Evolutionary conservation across 1,140 invertebrate genomes (phyloP), one percentile per base, ranked within the genome.

Genomic region (Araneus ventricosus): DNA sequence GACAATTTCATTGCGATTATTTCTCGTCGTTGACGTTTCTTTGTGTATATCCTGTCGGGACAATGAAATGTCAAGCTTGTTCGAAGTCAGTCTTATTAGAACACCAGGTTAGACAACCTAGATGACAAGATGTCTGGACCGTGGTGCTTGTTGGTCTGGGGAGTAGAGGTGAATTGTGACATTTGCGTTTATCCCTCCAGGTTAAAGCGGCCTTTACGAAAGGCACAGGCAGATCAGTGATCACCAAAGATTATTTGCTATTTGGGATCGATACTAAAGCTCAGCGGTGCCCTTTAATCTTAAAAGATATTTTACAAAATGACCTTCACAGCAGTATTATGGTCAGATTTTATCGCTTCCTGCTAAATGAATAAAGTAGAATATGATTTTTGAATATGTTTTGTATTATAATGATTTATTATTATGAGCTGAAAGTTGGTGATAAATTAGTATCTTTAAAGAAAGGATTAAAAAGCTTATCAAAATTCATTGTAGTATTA

Each of bases 1-100:
- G 70, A 75, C 70, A 75, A 75, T 75, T 75, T 75, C 70, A 75
- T 75, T 75, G 70, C 70, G 70, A 75, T 75, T 75, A 75, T 75
- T 75, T 30, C 20, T 30, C 70, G 4, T 37, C 34, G 34, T 34
- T 75, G 70, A 75, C 30, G 70, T 75, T 75, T 75, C 70, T 75
- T 75, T 75, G 70, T 75, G 30, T 75, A 75, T 75, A 34, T 34
- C 30, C 70, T 75, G 70, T 37, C 70, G 17, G 30, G 70, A 75
- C 70, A 75, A 75, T 75, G 30, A 75, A 75, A 75, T 20, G 70
- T 75, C 70, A 75, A 75, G 70, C 30, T 20, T 75, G 70, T 34
- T 75, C 70, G 70, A 75, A 75, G 70, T 14, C 34, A 75, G 30
- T 34, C 70, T 75, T 75, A 75, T 75, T 75, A 75, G 70, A 27